phyloP scores from a whole-genome alignment of 2,797 vertebrate genomes.

The Helarctos malayanus region DNA sequence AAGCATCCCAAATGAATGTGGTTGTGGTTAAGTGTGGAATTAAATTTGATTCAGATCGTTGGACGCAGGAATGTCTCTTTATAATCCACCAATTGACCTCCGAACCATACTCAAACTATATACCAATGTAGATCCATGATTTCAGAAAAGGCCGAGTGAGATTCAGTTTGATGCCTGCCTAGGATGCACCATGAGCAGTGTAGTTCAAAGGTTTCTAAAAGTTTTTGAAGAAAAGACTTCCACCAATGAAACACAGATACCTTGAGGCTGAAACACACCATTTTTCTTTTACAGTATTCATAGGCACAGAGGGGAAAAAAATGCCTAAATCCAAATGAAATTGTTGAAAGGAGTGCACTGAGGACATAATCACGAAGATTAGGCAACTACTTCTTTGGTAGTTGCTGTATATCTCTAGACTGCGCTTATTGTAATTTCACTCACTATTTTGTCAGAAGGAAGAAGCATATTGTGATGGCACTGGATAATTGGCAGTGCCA shows the following conservation, averaged over 20 bases:
- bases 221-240: not conserved
- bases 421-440: conserved; percentile 49
- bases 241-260: not conserved
- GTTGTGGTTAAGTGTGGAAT: not conserved
- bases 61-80: not conserved
- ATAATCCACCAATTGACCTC: not conserved
- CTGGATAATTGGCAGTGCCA: conserved; percentile 1
- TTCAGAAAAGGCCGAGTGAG: not conserved
- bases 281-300: conserved; percentile 25
- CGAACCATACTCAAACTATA: not conserved
- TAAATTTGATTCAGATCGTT: not conserved
- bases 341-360: conserved; percentile 49
- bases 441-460: conserved; percentile 46
- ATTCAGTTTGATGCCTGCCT: not conserved
- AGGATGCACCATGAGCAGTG: not conserved
- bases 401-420: not conserved
- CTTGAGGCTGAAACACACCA: not conserved
- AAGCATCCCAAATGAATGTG: not conserved
- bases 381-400: conserved; percentile 28
- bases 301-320: not conserved
- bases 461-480: not conserved
- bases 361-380: conserved; percentile 24
- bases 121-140: not conserved
- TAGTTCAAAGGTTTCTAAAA: not conserved
- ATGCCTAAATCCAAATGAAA: not conserved